A percentile compares a stretch with the other conserved stretches of the same genome.
phyloP scores from a whole-genome alignment of 2,888 invertebrate species.

The Melipona beecheii region DNA sequence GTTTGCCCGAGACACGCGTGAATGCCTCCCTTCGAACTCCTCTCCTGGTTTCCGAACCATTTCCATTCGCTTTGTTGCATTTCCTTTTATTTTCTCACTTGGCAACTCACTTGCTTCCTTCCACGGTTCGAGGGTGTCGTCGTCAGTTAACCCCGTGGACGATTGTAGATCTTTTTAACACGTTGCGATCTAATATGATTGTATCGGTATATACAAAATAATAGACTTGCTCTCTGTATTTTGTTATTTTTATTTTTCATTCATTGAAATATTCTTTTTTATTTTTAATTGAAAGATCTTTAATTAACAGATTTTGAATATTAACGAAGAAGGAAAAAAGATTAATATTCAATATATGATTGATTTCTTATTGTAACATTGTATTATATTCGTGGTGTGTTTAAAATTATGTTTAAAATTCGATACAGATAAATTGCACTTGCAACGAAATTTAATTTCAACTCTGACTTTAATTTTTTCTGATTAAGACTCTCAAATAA shows the following conservation, averaged over 20 bases:
- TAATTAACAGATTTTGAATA: too few species aligned
- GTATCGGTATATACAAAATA: neutral
- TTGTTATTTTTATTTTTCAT: too few species aligned
- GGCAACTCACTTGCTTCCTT: neutral
- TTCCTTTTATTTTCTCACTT: neutral
- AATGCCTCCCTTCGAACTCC: constrained; percentile 17
- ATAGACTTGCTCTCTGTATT: neutral
- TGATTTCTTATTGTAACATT: neutral
- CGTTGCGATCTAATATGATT: neutral
- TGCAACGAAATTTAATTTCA: neutral
- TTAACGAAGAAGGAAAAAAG: too few species aligned
- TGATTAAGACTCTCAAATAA: too few species aligned
- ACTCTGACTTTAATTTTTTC: neutral
- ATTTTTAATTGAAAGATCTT: too few species aligned
- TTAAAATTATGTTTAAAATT: neutral
- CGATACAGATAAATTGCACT: neutral
- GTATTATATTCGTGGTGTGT: neutral
- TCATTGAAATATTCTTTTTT: too few species aligned
- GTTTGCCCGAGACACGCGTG: constrained; percentile 33
- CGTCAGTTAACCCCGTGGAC: neutral
- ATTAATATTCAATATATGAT: neutral
- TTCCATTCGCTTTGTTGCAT: neutral
- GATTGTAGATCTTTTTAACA: neutral
- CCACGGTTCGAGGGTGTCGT: neutral
- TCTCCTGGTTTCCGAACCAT: neutral